phyloP scores from a whole-genome alignment of 2,113 vertebrate genomes.

The Myxocyprinus asiaticus region DNA sequence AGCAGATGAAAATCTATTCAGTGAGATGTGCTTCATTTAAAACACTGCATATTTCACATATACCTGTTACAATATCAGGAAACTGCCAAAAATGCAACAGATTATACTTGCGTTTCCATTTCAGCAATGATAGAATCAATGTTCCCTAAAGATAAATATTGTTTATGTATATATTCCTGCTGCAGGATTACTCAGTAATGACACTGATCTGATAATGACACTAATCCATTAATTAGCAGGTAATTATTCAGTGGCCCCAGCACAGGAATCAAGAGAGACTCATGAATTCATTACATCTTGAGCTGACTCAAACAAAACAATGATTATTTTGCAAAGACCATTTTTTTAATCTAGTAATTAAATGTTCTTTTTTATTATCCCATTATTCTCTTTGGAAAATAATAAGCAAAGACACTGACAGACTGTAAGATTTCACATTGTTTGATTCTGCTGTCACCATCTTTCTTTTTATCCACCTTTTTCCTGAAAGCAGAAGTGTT shows the following conservation, averaged over 20 bases:
- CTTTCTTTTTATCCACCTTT: too few species aligned
- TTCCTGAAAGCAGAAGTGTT: too few species aligned
- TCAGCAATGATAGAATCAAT: background rate
- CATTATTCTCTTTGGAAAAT: too few species aligned
- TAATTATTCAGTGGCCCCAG: background rate
- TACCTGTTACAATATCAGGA: constrained; percentile 14
- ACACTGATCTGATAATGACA: constrained; percentile 17
- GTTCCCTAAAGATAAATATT: background rate
- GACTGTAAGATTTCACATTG: too few species aligned
- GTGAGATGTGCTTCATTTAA: background rate
- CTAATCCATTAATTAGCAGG: constrained; percentile 4
- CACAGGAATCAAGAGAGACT: background rate
- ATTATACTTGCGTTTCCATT: background rate
- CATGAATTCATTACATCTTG: background rate
- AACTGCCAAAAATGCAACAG: constrained; percentile 4
- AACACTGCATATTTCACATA: constrained; percentile 12
- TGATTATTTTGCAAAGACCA: background rate
- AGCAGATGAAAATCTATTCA: background rate
- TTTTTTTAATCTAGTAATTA: background rate
- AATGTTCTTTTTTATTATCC: background rate
- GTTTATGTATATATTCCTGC: background rate
- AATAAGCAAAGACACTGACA: too few species aligned
- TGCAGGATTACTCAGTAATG: background rate
- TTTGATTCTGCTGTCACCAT: too few species aligned
- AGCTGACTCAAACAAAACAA: background rate